Percentiles rank a stretch among this genome's conserved stretches.
These are phyloP conservation scores for Leptarthrus brevirostris DNA, from an alignment of 2,888 invertebrate genomes.

Conservation along the genomic window DNA sequence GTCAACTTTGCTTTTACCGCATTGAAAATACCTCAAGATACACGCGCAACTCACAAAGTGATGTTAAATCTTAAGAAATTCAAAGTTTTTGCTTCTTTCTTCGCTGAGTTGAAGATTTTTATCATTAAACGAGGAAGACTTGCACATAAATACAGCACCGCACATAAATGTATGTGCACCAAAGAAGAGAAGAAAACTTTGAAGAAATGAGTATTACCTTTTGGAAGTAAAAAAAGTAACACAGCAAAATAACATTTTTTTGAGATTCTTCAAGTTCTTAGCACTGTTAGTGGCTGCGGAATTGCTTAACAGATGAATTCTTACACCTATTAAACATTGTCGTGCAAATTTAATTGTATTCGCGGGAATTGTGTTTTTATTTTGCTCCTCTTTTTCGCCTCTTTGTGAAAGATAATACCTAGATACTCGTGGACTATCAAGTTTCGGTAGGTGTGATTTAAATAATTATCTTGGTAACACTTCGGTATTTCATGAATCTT, in stretches of 20 bases:
- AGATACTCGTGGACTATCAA: background rate
- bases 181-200: conserved; percentile 23
- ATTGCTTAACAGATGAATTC: conserved; percentile 47
- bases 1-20: conserved; percentile 34
- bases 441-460: background rate
- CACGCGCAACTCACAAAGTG: conserved; percentile 23
- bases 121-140: conserved; percentile 40
- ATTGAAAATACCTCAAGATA: conserved; percentile 19
- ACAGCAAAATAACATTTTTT: conserved; percentile 35
- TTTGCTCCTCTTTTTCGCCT: background rate
- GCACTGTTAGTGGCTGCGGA: conserved; percentile 22
- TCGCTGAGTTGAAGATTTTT: conserved; percentile 39
- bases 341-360: conserved; percentile 42
- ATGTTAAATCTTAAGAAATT: conserved; percentile 39
- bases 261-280: conserved; percentile 37
- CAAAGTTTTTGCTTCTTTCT: conserved; percentile 7
- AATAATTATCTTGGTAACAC: background rate
- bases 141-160: conserved; percentile 43
- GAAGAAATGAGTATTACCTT: conserved; percentile 25
- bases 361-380: background rate
- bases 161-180: conserved; percentile 32
- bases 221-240: background rate
- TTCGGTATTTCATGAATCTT: too few relatives aligned
- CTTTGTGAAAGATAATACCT: background rate
- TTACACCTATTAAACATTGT: conserved; percentile 46